Evolutionary conservation across 2,113 vertebrate genomes (phyloP), one percentile per base, ranked within the genome.

Genomic region (Geothlypis trichas): DNA sequence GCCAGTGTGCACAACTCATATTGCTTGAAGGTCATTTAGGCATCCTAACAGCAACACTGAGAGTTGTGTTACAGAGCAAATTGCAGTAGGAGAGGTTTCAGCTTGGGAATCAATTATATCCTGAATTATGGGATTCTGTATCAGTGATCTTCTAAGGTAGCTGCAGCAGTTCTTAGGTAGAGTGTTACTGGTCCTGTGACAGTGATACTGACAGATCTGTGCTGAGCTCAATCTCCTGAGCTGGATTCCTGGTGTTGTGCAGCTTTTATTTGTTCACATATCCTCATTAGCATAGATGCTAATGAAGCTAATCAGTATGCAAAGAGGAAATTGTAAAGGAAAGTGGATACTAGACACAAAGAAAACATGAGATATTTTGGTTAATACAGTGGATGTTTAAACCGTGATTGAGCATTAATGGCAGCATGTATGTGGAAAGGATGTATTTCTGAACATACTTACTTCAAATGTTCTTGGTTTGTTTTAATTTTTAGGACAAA

Each of bases 281-380:
- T 57, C 51, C 78, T 89, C 76, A 86, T 96, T 94, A 92, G 84
- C 72, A 80, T 86, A 77, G 84, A 86, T 18, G 5, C 72, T 79
- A 90, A 86, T 0, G 0, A 83, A 90, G 28, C 83, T 89, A 54
- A 89, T 94, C 67, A 66, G 89, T 83, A 89, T 95, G 92, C 85
- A 51, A 33, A 80, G 44, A 89, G 33, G 55, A 66, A 88, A 62
- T 52, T 90, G 28, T 52, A 49, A 67, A 84, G 55, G n/a, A 58
- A 84, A 85, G 65, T 74, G 68, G 30, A 37, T 85, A n/a, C 41
- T 54, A 27, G 68, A 19, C 28, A 76, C 54, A 91, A 74, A 89
- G 77, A 33, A 72, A 83, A 23, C 24, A 19, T 30, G 39, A 28
- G 42, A 28, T 17, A 4, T 57, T 74, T 63, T 62, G 41, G 14